Base-by-base conservation (phyloP, 2,888 invertebrate genomes). In the Ernsta delagoae region DNA sequence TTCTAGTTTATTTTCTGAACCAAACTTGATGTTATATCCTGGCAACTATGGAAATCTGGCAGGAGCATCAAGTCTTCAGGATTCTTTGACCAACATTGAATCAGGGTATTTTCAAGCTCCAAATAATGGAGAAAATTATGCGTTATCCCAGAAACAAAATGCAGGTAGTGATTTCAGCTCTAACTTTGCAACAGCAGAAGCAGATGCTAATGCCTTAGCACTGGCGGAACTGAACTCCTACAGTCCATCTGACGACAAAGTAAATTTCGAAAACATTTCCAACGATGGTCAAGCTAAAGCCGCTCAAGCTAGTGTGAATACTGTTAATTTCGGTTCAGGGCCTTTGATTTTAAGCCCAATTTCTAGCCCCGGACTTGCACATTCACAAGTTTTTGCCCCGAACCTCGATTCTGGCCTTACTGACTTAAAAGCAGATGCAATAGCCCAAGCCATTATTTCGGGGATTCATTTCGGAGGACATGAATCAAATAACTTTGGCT, bases 191-290 rank as follows among this genome's bases (percentile, higher is more conserved):
- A 53, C 65, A 64, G 12, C 41, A 0, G 62, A 50, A 11, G 64
- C 71, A 11, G 64, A 63, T 24, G 63, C 72, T 1, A 62, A 63
- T 45, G 71, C 74, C 54, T 64, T 70, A 53, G 71, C 72, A 36
- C 16, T 62, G 16, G 53, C 39, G 11, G 53, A 62, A 4, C 39
- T 62, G 11, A 53, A 9, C 39, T 53, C 16, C n/a, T 24, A 39
- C 24, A 16, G 16, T 11, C 7, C 53, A 41, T 50, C 53, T 24
- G 53, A 53, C 8, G 24, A 5, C 3, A 16, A 16, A 9, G 59
- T 3, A n/a, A 31, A 48, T 54, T 60, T 39, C 43, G 59, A 31
- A 8, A 43, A 56, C 34, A 56, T 34, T 34, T 45, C 56, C 4
- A 67, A 31, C 34, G 8, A 48, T 5, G 34, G 56, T 59, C 56